Conservation (phyloP, 2,888 invertebrate genomes). For the Oligia fasciuncula region DNA sequence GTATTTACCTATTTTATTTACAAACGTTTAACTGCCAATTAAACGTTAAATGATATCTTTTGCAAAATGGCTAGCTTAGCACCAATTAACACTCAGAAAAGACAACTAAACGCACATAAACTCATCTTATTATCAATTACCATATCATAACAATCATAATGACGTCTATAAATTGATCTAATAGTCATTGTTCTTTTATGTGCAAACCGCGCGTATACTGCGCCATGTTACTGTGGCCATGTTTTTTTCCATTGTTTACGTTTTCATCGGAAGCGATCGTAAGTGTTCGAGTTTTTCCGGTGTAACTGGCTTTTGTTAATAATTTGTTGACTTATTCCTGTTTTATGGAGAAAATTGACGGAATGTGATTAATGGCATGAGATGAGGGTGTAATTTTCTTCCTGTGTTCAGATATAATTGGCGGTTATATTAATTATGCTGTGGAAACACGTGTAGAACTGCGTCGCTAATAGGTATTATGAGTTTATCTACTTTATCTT, state of each 20-base stretch:
- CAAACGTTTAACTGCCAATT: not conserved
- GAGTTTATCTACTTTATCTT: conserved; percentile 24
- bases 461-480: conserved; percentile 11
- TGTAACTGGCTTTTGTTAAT: conserved; percentile 70
- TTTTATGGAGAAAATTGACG: conserved; percentile 50
- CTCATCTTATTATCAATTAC: conserved; percentile 37
- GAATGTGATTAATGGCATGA: conserved; percentile 49
- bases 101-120: conserved; percentile 23
- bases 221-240: conserved; percentile 3
- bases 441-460: conserved; percentile 49
- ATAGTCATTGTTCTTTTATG: conserved; percentile 59
- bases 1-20: not conserved
- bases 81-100: conserved; percentile 21
- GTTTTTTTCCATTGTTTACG: conserved; percentile 79
- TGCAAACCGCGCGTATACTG: conserved; percentile 58
- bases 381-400: conserved; percentile 37
- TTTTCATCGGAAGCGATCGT: conserved; percentile 76
- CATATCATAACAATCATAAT: conserved; percentile 57
- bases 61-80: conserved; percentile 4
- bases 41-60: not conserved
- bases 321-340: conserved; percentile 59
- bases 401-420: conserved; percentile 27
- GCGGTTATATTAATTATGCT: conserved; percentile 17
- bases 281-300: conserved; percentile 84
- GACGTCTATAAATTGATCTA: conserved; percentile 50